Base-by-base conservation (phyloP, 2,797 vertebrate species). In the Gambelia wislizenii region DNA sequence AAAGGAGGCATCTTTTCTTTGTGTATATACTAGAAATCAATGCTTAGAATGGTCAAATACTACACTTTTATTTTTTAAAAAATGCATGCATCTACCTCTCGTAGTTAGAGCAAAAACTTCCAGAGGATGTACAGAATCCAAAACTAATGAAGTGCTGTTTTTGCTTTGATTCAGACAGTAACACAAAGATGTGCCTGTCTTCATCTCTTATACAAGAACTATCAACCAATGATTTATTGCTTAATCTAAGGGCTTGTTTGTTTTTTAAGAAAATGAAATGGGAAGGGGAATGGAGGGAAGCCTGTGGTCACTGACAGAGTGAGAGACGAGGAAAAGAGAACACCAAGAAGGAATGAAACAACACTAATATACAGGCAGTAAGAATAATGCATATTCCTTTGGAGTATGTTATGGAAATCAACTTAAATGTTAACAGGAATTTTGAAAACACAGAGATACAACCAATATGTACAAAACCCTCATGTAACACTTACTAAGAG, bases 201-300 rank as follows among this genome's bases (percentile, higher is more conserved):
- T 77, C 56, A 47, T 47, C 22, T 79, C 39, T 85, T 74, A 74
- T 54, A 75, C 54, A 59, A 59, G 18, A 44, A 18, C 7, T 75
- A 25, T 76, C 70, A 85, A 85, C 9, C 22, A 67, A 44, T 85
- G 84, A 59, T 76, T 85, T 76, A 39, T 74, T 56, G 70, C 70
- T 10, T 84, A 25, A 84, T 52, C 27, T 52, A 47, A 39, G 8
- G 42, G 33, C 47, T 27, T 27, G 8, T 4, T 83, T 67, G 42
- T 14, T 83, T 83, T 83, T 83, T 61, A 20, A 67, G 61, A 69
- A 14, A 49, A 83, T n/a, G 14, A 47, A 83, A 83, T 84, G 22
- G 69, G 5, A 75, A 47, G n/a, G 33, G 13, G n/a, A 36, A 18
- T 42, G 4, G 36, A 76, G 61, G 27, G 22, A 84, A 52, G 83